These are phyloP conservation scores for Butastur rufipennis DNA, from an alignment of 2,113 vertebrate species.

Conservation along the genomic window DNA sequence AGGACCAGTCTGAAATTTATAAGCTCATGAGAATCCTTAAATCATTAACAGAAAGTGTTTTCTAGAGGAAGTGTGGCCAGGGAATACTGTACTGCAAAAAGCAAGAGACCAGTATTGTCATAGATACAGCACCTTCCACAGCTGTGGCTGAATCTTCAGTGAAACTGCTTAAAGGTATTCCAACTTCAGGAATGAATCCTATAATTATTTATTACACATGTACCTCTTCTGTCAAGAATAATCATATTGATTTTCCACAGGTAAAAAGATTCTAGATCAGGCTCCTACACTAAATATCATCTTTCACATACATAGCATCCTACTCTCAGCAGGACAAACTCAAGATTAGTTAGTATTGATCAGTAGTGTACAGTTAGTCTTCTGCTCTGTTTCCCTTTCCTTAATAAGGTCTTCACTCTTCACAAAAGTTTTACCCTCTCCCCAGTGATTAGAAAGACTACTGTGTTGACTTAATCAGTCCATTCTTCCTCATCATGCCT, in stretches of 20 bases:
- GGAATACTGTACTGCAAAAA: not conserved
- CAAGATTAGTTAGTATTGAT: not conserved
- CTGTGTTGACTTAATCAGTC: not conserved
- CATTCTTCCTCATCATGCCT: not conserved
- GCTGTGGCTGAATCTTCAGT: not conserved
- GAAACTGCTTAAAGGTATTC: not conserved
- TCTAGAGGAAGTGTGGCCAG: accelerated
- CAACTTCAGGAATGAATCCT: not conserved
- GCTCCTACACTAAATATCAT: not conserved
- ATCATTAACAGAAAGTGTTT: not conserved
- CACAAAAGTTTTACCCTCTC: not conserved
- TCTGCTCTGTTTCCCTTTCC: not conserved
- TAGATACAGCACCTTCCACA: not conserved
- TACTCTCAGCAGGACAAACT: not conserved
- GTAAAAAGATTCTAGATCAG: not conserved
- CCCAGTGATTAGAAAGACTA: not conserved
- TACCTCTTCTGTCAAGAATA: not conserved
- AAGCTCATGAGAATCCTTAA: not conserved
- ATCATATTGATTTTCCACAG: not conserved
- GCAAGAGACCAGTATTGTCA: not conserved
- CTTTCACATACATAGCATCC: not conserved
- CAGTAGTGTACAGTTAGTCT: not conserved
- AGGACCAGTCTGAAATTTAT: not conserved
- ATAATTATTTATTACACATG: not conserved
- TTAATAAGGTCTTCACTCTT: not conserved